Conservation (phyloP, 2,113 vertebrate species). For the Poeciliopsis occidentalis region DNA sequence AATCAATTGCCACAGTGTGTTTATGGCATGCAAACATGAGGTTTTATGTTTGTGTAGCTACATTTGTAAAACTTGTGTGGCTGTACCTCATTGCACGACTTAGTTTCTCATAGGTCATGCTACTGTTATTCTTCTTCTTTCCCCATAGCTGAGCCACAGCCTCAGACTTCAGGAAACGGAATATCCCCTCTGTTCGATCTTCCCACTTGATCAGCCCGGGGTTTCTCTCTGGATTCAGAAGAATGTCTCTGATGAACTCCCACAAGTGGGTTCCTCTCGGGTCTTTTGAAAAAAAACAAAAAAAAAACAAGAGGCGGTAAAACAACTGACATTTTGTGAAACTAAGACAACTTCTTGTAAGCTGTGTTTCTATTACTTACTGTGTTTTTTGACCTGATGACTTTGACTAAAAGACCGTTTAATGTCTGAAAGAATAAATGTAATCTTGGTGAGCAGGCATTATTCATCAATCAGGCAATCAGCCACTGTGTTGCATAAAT, state of each 20-base stretch:
- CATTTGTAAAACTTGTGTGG: background rate
- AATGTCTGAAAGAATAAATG: conserved; percentile 70
- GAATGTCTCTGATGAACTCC: conserved; percentile 98
- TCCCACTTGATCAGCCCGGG: conserved; percentile 98
- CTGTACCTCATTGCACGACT: conserved; percentile 96
- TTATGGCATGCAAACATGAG: background rate
- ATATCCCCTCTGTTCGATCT: conserved; percentile 92
- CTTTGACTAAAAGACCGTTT: conserved; percentile 84
- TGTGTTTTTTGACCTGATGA: conserved; percentile 89
- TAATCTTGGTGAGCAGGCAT: background rate
- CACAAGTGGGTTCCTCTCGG: conserved; percentile 94
- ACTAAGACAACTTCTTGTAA: background rate
- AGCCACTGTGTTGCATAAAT: background rate
- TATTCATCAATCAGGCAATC: too few relatives aligned
- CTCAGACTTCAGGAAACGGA: conserved; percentile 96
- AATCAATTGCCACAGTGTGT: background rate
- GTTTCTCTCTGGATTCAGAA: conserved; percentile 93
- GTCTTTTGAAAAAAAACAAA: conserved; percentile 76
- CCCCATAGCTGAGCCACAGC: conserved; percentile 98
- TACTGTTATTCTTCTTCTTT: conserved; percentile 98
- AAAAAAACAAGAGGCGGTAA: background rate
- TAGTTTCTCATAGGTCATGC: conserved; percentile 98
- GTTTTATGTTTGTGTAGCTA: background rate
- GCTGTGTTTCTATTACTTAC: conserved; percentile 81
- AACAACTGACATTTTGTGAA: background rate